Evolutionary conservation across 2,888 invertebrate genomes (phyloP).

Genomic region (Drosophila cyrtoloma): DNA sequence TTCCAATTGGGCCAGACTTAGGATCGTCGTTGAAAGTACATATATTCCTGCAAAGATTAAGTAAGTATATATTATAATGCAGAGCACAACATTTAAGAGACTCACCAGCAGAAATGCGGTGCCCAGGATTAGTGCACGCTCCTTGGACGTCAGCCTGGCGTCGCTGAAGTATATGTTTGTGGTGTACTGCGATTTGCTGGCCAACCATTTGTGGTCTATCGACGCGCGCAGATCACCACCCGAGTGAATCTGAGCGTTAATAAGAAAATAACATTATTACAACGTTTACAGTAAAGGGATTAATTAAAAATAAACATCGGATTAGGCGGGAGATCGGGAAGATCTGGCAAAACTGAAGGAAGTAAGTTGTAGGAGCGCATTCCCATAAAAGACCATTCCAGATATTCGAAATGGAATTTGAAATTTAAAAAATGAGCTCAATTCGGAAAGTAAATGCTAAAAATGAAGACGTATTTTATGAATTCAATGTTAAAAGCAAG

Average conservation of each 20-base stretch:
- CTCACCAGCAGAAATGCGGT: conserved; percentile 93
- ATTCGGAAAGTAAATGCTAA: too few relatives aligned
- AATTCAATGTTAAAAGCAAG: too few relatives aligned
- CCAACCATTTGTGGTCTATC: conserved; percentile 91
- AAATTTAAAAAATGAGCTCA: too few relatives aligned
- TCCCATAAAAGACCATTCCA: too few relatives aligned
- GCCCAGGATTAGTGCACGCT: conserved; percentile 92
- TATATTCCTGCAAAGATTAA: conserved; percentile 79
- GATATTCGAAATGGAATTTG: too few relatives aligned
- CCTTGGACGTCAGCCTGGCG: conserved; percentile 89
- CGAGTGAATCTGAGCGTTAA: conserved; percentile 85
- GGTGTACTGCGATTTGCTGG: conserved; percentile 89
- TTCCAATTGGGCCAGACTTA: conserved; percentile 26
- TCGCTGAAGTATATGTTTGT: conserved; percentile 91
- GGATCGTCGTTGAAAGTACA: conserved; percentile 82
- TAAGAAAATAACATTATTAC: neutral
- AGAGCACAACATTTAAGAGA: too few relatives aligned
- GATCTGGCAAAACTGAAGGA: neutral
- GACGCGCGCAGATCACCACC: conserved; percentile 85
- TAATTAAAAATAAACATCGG: neutral
- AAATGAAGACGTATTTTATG: too few relatives aligned
- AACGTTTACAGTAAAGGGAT: neutral
- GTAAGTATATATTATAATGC: neutral
- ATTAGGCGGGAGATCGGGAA: neutral
- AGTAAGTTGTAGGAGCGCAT: neutral